Base-by-base conservation (phyloP, 2,888 invertebrate species). In the Scaptomyza reducta region DNA sequence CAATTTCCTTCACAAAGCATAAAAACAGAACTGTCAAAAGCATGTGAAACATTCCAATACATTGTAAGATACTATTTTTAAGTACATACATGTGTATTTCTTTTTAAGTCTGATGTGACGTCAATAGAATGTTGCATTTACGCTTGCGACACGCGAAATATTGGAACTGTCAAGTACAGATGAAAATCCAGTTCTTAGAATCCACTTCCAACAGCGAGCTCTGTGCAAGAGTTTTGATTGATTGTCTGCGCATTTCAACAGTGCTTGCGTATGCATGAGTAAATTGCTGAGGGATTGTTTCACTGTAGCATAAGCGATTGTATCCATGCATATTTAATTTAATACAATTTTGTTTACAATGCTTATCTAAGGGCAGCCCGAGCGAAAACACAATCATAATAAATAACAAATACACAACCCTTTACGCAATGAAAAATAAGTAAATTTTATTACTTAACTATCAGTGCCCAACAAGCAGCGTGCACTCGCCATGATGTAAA, bases 401-500 rank as follows among this genome's bases (percentile, higher is more conserved):
- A 16, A 44, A 16, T 5, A 60, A 22, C 22, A 22, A 22, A 31
- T 6, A 35, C 45, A 61, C n/a, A 63, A 55, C n/a, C 10, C 5
- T 7, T 33, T 33, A 18, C 54, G 22, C 35, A n/a, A 35, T 50
- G 35, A 29, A 59, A 59, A 35, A 67, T 67, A 69, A 59, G 63
- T 65, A 74, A 66, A 51, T 50, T 61, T 67, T 59, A 60, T 59
- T 59, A 60, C 57, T 69, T 61, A 27, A 70, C 68, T 74, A 70
- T 81, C 63, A 66, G 56, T 59, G 25, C 54, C 16, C 40, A 60
- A 40, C 40, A 77, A 77, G 71, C 35, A 65, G 44, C 57, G 51
- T 62, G 58, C 63, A 64, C 59, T 64, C 53, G 63, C 68, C 60
- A 58, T 69, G 66, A 66, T 70, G 77, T 68, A 65, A 74, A 64